phyloP scores from a whole-genome alignment of 2,113 vertebrate species.

The Elephantulus edwardii region DNA sequence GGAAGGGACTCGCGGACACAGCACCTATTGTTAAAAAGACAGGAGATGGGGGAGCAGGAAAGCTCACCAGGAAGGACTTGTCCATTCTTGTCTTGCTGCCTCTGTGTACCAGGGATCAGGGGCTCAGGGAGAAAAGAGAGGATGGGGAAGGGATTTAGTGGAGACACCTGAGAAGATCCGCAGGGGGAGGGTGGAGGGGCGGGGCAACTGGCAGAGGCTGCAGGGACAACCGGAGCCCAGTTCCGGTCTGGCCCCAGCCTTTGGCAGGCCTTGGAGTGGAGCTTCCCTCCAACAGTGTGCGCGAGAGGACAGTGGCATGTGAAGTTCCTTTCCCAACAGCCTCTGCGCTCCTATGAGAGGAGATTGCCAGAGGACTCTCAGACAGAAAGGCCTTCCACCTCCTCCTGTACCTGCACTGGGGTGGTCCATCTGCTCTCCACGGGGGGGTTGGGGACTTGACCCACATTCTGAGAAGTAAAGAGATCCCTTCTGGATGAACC shows the following conservation, averaged over 20 bases:
- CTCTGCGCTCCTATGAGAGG: neutral
- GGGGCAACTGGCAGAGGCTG: constrained; percentile 45
- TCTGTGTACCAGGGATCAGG: neutral
- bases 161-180: constrained; percentile 71
- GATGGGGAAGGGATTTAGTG: constrained; percentile 29
- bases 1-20: neutral
- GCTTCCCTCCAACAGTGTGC: neutral
- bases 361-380: neutral
- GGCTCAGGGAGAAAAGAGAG: neutral
- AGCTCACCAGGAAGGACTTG: neutral
- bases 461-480: neutral
- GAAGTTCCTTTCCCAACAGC: constrained; percentile 38
- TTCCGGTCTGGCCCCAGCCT: constrained; percentile 60
- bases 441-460: neutral
- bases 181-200: neutral
- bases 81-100: neutral
- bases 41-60: neutral
- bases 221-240: constrained; percentile 14
- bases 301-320: neutral
- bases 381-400: constrained; percentile 18
- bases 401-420: constrained; percentile 60
- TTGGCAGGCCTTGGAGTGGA: constrained; percentile 39
- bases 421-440: constrained; percentile 46
- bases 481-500: neutral
- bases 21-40: neutral